These are phyloP conservation scores for Calliphora vomitoria DNA, from an alignment of 2,888 invertebrate species.

Conservation along the genomic window DNA sequence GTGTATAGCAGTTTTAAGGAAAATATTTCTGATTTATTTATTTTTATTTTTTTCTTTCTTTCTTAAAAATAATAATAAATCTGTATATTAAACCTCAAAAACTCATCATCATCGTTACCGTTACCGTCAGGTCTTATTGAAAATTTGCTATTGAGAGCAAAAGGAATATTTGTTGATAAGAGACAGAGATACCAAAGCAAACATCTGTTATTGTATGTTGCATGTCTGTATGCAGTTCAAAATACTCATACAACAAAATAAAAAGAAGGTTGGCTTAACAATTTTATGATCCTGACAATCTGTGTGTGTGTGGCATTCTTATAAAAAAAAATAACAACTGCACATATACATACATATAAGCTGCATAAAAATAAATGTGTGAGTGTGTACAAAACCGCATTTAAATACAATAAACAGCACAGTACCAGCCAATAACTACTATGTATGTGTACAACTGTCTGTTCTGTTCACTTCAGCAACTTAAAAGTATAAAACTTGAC, in stretches of 20 bases:
- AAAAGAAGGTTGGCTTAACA: conserved; percentile 23
- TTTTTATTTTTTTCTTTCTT: neutral
- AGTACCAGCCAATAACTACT: neutral
- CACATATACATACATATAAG: neutral
- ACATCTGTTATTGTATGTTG: neutral
- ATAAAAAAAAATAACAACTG: neutral
- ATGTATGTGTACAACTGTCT: neutral
- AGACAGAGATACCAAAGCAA: conserved; percentile 39
- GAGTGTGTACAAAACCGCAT: conserved; percentile 38
- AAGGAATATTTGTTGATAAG: conserved; percentile 57
- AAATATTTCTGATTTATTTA: conserved; percentile 32
- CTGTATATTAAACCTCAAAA: conserved; percentile 70
- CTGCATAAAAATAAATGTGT: neutral
- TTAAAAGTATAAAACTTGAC: neutral
- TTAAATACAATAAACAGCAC: conserved; percentile 37
- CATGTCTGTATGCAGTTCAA: neutral
- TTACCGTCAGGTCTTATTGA: conserved; percentile 42
- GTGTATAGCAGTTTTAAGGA: conserved; percentile 14
- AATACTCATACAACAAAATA: neutral
- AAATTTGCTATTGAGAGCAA: conserved; percentile 39
- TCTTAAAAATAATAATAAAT: conserved; percentile 58
- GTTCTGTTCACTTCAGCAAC: conserved; percentile 5
- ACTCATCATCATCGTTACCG: conserved; percentile 59
- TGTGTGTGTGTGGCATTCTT: conserved; percentile 16
- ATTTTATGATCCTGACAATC: conserved; percentile 47